Evolutionary conservation across 2,797 vertebrate genomes (phyloP).

Genomic region (Rousettus madagascariensis): DNA sequence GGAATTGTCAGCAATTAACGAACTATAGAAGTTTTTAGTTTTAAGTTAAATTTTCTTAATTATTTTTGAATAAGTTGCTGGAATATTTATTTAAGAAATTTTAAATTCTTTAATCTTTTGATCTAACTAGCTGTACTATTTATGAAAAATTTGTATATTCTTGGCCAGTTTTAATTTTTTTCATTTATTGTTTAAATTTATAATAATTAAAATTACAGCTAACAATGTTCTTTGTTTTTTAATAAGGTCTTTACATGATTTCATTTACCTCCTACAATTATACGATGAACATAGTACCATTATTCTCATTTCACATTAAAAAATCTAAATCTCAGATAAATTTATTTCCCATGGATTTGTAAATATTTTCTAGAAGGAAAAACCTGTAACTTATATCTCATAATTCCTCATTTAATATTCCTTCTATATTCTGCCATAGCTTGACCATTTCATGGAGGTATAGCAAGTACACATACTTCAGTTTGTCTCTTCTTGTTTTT

Average conservation of each 20-base stretch:
- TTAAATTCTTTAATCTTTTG: background rate
- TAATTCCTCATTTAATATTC: background rate
- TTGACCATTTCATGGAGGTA: background rate
- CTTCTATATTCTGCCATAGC: background rate
- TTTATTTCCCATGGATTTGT: background rate
- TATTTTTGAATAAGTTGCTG: background rate
- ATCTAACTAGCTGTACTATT: background rate
- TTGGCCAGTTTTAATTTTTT: background rate
- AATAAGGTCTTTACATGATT: background rate
- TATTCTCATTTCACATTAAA: background rate
- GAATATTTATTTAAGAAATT: constrained; percentile 1
- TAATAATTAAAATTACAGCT: background rate
- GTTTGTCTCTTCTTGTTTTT: background rate
- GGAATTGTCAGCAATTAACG: background rate
- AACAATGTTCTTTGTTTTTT: background rate
- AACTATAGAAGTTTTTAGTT: background rate
- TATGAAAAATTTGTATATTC: background rate
- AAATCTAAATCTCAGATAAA: background rate
- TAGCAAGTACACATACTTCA: background rate
- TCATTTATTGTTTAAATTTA: background rate
- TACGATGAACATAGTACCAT: background rate
- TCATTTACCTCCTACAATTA: background rate
- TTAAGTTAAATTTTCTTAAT: background rate
- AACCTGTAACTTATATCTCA: background rate
- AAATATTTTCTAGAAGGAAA: background rate